Evolutionary conservation across 1,140 invertebrate genomes (phyloP).

Genomic region (Atopsyche davidsoni): DNA sequence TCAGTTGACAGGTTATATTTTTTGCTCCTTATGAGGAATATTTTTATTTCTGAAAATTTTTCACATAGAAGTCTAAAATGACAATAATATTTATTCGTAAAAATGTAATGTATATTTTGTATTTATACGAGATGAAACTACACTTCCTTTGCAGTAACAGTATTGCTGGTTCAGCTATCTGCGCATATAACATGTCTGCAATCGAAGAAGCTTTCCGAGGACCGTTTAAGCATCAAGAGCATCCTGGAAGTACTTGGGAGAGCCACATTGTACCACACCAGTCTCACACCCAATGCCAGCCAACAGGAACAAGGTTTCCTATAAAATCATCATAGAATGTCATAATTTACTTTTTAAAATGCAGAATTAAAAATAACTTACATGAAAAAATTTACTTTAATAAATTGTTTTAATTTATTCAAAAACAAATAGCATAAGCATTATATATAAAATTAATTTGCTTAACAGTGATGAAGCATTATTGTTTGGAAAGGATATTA

Average conservation of each 20-base stretch:
- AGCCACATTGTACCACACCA: conserved; percentile 26
- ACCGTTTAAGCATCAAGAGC: conserved; percentile 77
- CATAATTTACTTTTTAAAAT: background rate
- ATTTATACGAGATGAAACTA: too few species aligned
- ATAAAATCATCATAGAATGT: background rate
- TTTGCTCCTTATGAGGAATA: too few species aligned
- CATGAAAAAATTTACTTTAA: background rate
- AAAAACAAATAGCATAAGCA: background rate
- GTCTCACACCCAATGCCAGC: conserved; percentile 7
- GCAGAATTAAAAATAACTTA: background rate
- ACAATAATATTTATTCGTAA: too few species aligned
- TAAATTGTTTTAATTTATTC: background rate
- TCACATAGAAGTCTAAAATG: too few species aligned
- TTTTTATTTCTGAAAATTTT: too few species aligned
- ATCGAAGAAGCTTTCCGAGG: conserved; percentile 81
- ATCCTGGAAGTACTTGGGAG: conserved; percentile 72
- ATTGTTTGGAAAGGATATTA: background rate
- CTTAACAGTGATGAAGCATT: background rate
- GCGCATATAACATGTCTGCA: conserved; percentile 80
- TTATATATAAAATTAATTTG: background rate
- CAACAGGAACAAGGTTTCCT: conserved; percentile 1
- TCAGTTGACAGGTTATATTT: too few species aligned
- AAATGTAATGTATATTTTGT: too few species aligned
- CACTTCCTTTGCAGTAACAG: conserved; percentile 66
- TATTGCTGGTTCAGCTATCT: conserved; percentile 87